Evolutionary conservation across 1,140 invertebrate species (phyloP), one percentile per base, ranked within the genome.

Genomic region (Psix sp.): DNA sequence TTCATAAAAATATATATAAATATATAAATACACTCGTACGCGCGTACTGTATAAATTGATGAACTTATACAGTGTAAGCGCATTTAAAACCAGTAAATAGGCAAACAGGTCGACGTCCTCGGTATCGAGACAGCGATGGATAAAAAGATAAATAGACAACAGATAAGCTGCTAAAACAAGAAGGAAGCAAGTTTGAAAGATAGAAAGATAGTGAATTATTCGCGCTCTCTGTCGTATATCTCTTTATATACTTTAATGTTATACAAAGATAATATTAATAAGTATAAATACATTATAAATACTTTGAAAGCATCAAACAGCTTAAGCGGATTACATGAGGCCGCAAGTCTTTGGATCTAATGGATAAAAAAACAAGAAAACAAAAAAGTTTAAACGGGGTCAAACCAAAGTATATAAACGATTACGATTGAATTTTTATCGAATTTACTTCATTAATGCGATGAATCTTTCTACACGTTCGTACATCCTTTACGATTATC

Each of bases 391-490:
- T n/a, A n/a, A n/a, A n/a, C n/a, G n/a, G n/a, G n/a, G n/a, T n/a
- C n/a, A n/a, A n/a, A n/a, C n/a, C n/a, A 60, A 65, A 67, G 14
- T 66, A 59, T 59, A 59, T 68, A 72, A 65, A 38, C 49, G 54
- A 76, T 76, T 77, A 62, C 63, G 46, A 77, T 80, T 79, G 66
- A 79, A 80, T 84, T 86, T 84, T 83, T 83, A 83, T 86, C 81
- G 77, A 85, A 85, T 86, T 85, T 84, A 82, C 79, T 81, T 85
- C 77, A 80, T 83, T 84, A 79, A 74, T 78, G 84, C 72, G 79
- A 83, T 80, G 77, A 84, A 85, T 83, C 82, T 86, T 87, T 87
- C 84, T 87, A 87, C 80, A 86, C 83, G 80, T 86, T 87, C 85
- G 79, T 86, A 86, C 78, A 86, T 86, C 79, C 81, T 86, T 81